Evolutionary conservation across 2,888 invertebrate genomes (phyloP).

Genomic region (Eueremaeus valkanovi): DNA sequence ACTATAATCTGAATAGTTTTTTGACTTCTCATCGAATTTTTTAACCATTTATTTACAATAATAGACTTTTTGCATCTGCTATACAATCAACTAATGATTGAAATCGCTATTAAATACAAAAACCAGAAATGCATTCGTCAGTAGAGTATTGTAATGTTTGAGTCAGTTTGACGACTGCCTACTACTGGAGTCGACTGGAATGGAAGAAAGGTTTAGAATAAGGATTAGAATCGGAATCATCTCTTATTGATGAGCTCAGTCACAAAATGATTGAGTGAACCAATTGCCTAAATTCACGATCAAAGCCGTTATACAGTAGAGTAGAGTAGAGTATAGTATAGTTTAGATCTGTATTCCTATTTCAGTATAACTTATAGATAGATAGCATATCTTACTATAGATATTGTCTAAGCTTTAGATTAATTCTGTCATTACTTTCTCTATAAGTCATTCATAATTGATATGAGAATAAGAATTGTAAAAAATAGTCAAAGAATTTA

Average conservation of each 20-base stretch:
- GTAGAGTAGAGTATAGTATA: not conserved
- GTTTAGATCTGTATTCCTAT: too few species aligned
- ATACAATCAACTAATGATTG: slow-evolving; percentile 7
- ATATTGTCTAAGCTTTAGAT: too few species aligned
- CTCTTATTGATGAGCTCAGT: too few species aligned
- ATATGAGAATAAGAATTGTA: too few species aligned
- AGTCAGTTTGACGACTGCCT: not conserved
- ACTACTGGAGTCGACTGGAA: too few species aligned
- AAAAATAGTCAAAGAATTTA: too few species aligned
- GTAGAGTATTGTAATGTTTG: slow-evolving; percentile 11
- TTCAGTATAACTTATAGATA: too few species aligned
- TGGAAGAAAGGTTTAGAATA: not conserved
- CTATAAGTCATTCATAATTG: too few species aligned
- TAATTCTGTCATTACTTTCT: too few species aligned
- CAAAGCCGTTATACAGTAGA: not conserved
- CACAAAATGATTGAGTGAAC: not conserved
- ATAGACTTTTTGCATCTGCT: slow-evolving; percentile 9
- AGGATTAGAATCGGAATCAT: slow-evolving; percentile 10
- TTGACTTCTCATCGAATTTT: not conserved
- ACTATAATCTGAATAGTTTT: too few species aligned
- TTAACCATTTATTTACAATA: slow-evolving; percentile 7
- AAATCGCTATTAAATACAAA: not conserved
- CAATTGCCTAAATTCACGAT: not conserved
- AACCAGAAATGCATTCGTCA: slow-evolving; percentile 9
- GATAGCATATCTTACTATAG: too few species aligned